These are phyloP conservation scores for Sminthurinus signatus DNA, from an alignment of 1,140 invertebrate species.

Conservation along the genomic window DNA sequence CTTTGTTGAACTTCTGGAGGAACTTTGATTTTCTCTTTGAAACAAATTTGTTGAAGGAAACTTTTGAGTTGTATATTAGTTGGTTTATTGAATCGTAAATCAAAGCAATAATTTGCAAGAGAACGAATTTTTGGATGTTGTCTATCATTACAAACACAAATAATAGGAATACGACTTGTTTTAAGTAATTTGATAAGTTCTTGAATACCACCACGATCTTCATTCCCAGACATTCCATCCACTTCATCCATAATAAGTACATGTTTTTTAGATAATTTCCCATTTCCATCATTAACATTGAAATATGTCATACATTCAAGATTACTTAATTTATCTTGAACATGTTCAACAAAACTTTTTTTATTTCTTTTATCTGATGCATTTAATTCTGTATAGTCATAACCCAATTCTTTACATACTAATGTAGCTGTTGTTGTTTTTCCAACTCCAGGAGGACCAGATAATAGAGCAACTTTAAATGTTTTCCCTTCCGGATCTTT, in stretches of 20 bases:
- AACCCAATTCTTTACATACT: constrained; percentile 76
- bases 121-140: constrained; percentile 90
- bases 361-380: constrained; percentile 96
- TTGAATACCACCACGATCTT: constrained; percentile 93
- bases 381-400: constrained; percentile 91
- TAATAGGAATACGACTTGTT: constrained; percentile 78
- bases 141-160: constrained; percentile 98
- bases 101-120: constrained; percentile 89
- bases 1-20: constrained; percentile 65
- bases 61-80: constrained; percentile 84
- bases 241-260: constrained; percentile 99
- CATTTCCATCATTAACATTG: not conserved
- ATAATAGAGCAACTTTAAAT: constrained; percentile 87
- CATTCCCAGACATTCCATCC: constrained; percentile 99
- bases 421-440: constrained; percentile 85
- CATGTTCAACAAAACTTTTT: constrained; percentile 71
- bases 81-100: constrained; percentile 77
- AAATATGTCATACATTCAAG: constrained; percentile 50
- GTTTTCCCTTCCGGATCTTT: constrained; percentile 47
- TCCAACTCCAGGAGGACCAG: constrained; percentile 90
- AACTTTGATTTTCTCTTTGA: constrained; percentile 84
- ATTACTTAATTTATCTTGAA: constrained; percentile 67
- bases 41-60: constrained; percentile 83
- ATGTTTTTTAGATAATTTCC: constrained; percentile 54
- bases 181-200: constrained; percentile 94